Base-by-base conservation (phyloP, 2,797 vertebrate genomes). In the Aeoliscus strigatus region DNA sequence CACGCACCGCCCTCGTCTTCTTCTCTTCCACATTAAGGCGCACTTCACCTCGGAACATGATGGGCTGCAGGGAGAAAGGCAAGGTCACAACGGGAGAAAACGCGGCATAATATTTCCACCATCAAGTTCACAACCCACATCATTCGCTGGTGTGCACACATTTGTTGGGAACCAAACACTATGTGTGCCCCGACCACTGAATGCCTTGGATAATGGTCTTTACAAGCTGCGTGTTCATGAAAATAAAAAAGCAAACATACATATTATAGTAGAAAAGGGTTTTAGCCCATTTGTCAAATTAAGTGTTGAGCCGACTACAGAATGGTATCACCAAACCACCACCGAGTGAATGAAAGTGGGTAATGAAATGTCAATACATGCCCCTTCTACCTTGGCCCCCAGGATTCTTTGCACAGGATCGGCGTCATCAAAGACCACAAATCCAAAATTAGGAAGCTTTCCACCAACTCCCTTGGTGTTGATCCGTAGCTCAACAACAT, bases 1-100 rank as follows among this genome's bases (percentile, higher is more conserved):
- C 94, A 8, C 94, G 91, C 11, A 90, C 91, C 0, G 91, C 93
- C 75, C 94, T 84, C 0, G 92, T 97, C 75, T 98, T 98, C 66
- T 98, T 99, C 83, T 99, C 96, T 64, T 98, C 96, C 41, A 98
- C 96, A 18, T 99, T 99, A 71, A 99, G 87, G 47, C 94, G 93
- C 40, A 99, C 95, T 75, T 99, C 96, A 0, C 93, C 94, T 10
- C 93, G 92, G 64, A 98, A 98, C 94, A 99, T 97, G 72, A 99
- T 91, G 9, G 96, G 96, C 96, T 99, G 88, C 30, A 60, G 23
- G 68, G 9, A 50, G 14, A 60, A 27, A 4, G 11, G 3, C 6
- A 30, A 4, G 1, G 42, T 75, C 36, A 77, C 3, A 38, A 51
- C 4, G 21, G 3, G 9, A 14, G 15, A 32, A 48, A 10, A 1